Evolutionary conservation across 2,797 vertebrate genomes (phyloP).

Genomic region (Hybognathus amarus): DNA sequence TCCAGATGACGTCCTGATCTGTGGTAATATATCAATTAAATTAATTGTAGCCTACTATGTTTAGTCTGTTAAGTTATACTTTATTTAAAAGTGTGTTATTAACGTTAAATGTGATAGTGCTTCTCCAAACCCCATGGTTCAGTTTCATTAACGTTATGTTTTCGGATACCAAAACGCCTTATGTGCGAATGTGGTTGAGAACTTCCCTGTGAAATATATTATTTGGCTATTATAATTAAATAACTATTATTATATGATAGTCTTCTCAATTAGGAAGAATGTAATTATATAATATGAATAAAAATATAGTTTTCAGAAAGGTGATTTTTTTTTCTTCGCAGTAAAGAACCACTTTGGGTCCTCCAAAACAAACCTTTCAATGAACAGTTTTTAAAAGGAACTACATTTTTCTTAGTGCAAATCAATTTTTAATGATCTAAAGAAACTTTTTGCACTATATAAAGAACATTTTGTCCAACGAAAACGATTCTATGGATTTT

Average conservation of each 20-base stretch:
- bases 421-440: neutral
- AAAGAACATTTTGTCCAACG: neutral
- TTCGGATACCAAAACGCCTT: too few species aligned
- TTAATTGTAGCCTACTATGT: neutral
- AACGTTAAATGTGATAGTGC: neutral
- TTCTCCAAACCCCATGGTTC: neutral
- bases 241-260: too few species aligned
- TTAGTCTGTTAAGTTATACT: neutral
- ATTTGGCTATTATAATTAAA: too few species aligned
- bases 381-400: neutral
- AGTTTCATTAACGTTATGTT: neutral
- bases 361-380: neutral
- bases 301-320: neutral
- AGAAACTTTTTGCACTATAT: neutral
- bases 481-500: neutral
- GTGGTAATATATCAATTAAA: neutral
- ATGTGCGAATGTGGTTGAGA: neutral
- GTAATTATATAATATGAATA: neutral
- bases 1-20: neutral
- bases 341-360: neutral
- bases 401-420: neutral
- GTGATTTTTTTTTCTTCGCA: too few species aligned
- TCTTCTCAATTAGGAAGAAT: neutral
- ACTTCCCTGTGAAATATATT: neutral
- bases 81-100: neutral